A percentile compares a stretch with the other conserved stretches of the same genome.
Evolutionary conservation across 2,113 vertebrate genomes (phyloP).

Genomic region (Coryphaenoides rupestris): DNA sequence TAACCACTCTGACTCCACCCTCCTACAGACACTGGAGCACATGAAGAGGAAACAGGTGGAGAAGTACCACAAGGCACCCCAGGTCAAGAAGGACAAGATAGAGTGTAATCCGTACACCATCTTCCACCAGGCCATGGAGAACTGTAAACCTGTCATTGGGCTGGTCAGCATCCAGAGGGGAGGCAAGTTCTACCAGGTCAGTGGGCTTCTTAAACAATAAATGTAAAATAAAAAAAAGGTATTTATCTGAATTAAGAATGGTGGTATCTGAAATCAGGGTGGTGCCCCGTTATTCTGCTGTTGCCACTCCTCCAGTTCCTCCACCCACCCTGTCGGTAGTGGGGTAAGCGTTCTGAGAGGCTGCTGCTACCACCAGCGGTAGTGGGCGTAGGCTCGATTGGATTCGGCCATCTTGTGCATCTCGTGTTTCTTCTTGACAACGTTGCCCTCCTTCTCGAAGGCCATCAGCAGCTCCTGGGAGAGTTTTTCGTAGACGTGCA

Average conservation of each 20-base stretch:
- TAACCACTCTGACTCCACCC: neutral
- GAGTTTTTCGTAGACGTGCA: constrained; percentile 85
- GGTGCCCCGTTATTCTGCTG: no score
- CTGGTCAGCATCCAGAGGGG: constrained; percentile 81
- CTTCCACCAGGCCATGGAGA: constrained; percentile 88
- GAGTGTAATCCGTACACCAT: constrained; percentile 90
- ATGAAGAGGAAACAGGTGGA: constrained; percentile 92
- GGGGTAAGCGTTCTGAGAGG: no score
- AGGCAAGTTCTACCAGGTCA: constrained; percentile 89
- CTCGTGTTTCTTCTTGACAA: constrained; percentile 84
- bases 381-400: constrained; percentile 93
- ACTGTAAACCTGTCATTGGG: constrained; percentile 91
- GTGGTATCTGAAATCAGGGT: no score
- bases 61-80: constrained; percentile 82
- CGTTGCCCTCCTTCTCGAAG: constrained; percentile 79
- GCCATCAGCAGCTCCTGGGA: constrained; percentile 85
- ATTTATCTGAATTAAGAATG: no score
- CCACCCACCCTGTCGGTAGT: no score
- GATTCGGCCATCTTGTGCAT: constrained; percentile 96
- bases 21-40: constrained; percentile 83
- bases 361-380: constrained; percentile 96
- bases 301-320: no score
- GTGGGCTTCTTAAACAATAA: no score
- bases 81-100: constrained; percentile 73
- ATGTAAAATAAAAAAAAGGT: no score